Conservation (phyloP, 1,140 invertebrate species). For the Mercenaria mercenaria region DNA sequence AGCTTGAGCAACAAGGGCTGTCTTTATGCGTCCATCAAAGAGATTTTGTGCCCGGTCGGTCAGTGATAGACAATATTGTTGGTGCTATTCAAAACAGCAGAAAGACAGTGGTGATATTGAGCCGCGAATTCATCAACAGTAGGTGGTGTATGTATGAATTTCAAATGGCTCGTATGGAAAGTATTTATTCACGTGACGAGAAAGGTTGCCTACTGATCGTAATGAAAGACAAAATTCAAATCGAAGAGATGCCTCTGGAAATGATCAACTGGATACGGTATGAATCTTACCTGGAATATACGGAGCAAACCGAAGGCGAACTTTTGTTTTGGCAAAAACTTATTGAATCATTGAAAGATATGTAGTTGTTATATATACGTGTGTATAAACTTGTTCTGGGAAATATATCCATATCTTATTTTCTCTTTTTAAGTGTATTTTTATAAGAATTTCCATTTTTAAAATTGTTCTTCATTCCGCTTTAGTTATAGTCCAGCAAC, state of each 20-base stretch:
- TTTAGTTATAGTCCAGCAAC: no score
- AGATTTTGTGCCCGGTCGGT: conserved; percentile 76
- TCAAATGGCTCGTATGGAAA: conserved; percentile 84
- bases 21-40: conserved; percentile 75
- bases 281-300: conserved; percentile 71
- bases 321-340: conserved; percentile 65
- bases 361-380: no score
- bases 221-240: conserved; percentile 63
- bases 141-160: conserved; percentile 91
- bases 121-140: conserved; percentile 89
- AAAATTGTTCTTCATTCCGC: no score
- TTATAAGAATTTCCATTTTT: no score
- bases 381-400: no score
- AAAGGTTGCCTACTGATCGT: conserved; percentile 73
- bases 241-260: conserved; percentile 63
- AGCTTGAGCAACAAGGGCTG: conserved; percentile 64
- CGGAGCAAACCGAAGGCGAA: conserved; percentile 55
- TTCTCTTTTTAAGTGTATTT: no score
- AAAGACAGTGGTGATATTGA: conserved; percentile 89
- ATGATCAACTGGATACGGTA: conserved; percentile 70
- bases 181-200: conserved; percentile 66
- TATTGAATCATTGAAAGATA: no score
- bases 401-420: no score
- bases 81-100: conserved; percentile 88
- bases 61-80: conserved; percentile 89